Conservation (phyloP, 2,113 vertebrate genomes). For the Leiothrix lutea region DNA sequence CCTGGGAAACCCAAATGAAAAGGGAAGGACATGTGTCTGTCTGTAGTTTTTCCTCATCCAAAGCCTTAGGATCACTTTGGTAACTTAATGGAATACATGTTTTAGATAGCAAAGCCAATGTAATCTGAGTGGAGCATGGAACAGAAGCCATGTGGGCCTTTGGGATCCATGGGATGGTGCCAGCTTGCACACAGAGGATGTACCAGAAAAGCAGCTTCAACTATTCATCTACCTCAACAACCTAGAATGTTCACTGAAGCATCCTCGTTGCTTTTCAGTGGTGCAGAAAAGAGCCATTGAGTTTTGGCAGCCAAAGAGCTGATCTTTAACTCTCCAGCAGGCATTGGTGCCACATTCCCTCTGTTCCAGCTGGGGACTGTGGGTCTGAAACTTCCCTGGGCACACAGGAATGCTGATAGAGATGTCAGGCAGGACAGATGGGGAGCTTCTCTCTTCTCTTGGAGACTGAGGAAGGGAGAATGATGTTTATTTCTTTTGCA, state of each 20-base stretch:
- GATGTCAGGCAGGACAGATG: conserved; percentile 8
- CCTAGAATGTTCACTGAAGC: neutral
- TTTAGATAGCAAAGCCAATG: neutral
- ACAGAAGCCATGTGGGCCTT: neutral
- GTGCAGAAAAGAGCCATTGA: conserved; percentile 36
- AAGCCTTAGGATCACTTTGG: neutral
- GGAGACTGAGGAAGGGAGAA: neutral
- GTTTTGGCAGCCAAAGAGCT: conserved; percentile 10
- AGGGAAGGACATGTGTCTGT: neutral
- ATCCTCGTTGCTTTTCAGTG: conserved; percentile 1
- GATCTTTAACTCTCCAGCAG: conserved; percentile 11
- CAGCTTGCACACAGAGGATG: neutral
- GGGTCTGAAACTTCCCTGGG: neutral
- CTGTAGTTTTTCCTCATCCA: neutral
- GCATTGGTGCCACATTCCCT: accelerated
- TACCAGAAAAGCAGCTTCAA: neutral
- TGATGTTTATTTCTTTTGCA: neutral
- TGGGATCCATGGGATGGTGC: neutral
- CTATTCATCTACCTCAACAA: conserved; percentile 4
- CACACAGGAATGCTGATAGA: neutral
- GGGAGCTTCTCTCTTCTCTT: neutral
- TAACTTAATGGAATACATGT: neutral
- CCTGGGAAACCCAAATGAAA: neutral
- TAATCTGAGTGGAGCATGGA: neutral
- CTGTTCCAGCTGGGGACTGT: neutral